Base-by-base conservation (phyloP, 2,113 vertebrate genomes). In the Bostrychus sinensis region DNA sequence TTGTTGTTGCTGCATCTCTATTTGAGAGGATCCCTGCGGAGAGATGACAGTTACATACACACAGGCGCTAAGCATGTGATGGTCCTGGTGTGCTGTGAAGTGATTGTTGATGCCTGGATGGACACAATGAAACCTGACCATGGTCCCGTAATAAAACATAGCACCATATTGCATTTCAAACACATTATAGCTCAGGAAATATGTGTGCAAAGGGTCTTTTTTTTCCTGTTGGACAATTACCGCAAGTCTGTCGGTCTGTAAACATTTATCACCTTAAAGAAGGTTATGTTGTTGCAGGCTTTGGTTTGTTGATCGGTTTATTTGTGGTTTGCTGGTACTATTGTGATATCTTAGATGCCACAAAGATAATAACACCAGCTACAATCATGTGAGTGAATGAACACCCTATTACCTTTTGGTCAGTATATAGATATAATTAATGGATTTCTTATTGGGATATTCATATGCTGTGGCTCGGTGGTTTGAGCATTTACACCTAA, bases 21-120 rank as follows among this genome's bases (percentile, higher is more conserved):
- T 69, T 63, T 60, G 39, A 57, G 59, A 56, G 39, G 43, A 39
- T 45, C 78, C 72, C 78, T 56, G 77, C 60, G 36, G 72, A 64
- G 68, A 70, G 38, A 10, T 65, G 69, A 72, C 59, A 70, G 62
- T 68, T 57, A 70, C 58, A 56, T 34, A 66, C 56, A 55, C 41
- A 25, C 48, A 38, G 36, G 34, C 43, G 54, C 4, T 53, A 10
- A 39, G 34, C 38, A 45, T 53, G 56, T 14, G 66, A 62, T 69
- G 68, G 14, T 51, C 23, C 14, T 30, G 48, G 25, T 51, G 48
- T 4, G 48, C 48, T n/a, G 56, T 55, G 57, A 58, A 45, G 34
- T 60, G 62, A 63, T 58, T 65, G 60, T 53, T 55, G 68, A 62
- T 62, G 78, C 58, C 63, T 22, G 50, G 54, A 56, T 71, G 60